These are phyloP conservation scores for Mallotus villosus DNA, from an alignment of 2,797 vertebrate genomes.

Conservation along the genomic window DNA sequence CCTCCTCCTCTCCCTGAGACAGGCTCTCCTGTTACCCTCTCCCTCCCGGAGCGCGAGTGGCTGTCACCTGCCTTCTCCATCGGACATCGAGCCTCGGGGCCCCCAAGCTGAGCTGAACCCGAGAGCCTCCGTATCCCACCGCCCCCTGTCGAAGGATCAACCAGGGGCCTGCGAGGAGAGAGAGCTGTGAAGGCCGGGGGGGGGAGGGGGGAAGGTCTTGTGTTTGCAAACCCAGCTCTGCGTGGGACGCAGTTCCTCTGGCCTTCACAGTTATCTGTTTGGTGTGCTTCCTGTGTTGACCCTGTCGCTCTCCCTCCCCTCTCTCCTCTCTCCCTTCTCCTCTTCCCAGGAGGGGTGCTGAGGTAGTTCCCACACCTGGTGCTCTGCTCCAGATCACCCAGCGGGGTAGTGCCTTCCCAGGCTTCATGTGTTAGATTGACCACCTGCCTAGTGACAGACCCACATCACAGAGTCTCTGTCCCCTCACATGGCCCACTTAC, in stretches of 20 bases:
- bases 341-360: background rate
- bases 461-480: no score
- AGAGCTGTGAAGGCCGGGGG: no score
- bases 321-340: background rate
- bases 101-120: conserved; percentile 32
- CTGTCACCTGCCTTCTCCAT: conserved; percentile 16
- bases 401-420: no score
- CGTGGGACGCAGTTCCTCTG: no score
- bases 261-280: no score
- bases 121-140: conserved; percentile 16
- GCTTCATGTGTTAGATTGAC: no score
- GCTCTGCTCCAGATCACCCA: no score
- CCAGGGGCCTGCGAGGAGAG: background rate
- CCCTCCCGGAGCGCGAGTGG: background rate
- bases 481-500: no score
- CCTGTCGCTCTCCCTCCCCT: background rate
- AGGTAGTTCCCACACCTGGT: no score
- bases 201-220: background rate
- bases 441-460: no score
- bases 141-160: background rate
- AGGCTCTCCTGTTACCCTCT: background rate
- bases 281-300: background rate
- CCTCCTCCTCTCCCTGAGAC: background rate
- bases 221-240: no score
- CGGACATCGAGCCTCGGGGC: background rate